Base-by-base conservation (phyloP, 2,113 vertebrate species). In the Arizona elegans region DNA sequence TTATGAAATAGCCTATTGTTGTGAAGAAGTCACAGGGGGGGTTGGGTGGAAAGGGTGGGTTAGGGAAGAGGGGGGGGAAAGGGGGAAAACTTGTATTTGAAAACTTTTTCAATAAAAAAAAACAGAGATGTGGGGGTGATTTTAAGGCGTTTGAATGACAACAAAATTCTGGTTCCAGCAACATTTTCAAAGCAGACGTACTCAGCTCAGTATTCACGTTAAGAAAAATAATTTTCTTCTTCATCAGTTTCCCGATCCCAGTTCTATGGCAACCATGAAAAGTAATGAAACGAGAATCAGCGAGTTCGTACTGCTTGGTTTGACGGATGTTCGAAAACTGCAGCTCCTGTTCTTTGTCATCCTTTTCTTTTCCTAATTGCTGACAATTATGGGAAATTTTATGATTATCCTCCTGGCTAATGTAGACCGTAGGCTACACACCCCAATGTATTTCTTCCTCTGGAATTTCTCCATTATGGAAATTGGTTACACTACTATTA, bases 221-320 rank as follows among this genome's bases (percentile, higher is more conserved):
- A 26, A 62, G 59, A 62, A 29, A 65, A n/a, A 13, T 65, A 12
- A 12, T 62, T 29, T 65, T 65, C 26, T 65, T 65, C 26, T 65
- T 29, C 62, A n/a, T n/a, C 62, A 65, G 29, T 29, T 65, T 65
- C 10, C 26, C 5, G 3, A 65, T 65, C 5, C 10, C 59, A 65
- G 3, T 65, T 65, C 62, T n/a, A n/a, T n/a, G 4, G 26, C 12
- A n/a, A 5, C 62, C 62, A 65, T 65, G 62, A n/a, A 65, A 65
- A n/a, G 4, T 29, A n/a, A 65, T 65, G 62, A 65, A 65, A 96
- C 94, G 0, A 17, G 26, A 3, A 33, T 94, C n/a, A 75, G 9
- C 10, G 93, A 94, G 19, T 96, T 96, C 86, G 94, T 94, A 43
- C 94, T 96, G 21, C 90, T 96, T 54, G 95, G 95, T 43, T 92